A percentile compares a stretch with the other conserved stretches of the same genome.
Evolutionary conservation across 2,888 invertebrate genomes (phyloP).

Genomic region (Pediacus dermestoides): DNA sequence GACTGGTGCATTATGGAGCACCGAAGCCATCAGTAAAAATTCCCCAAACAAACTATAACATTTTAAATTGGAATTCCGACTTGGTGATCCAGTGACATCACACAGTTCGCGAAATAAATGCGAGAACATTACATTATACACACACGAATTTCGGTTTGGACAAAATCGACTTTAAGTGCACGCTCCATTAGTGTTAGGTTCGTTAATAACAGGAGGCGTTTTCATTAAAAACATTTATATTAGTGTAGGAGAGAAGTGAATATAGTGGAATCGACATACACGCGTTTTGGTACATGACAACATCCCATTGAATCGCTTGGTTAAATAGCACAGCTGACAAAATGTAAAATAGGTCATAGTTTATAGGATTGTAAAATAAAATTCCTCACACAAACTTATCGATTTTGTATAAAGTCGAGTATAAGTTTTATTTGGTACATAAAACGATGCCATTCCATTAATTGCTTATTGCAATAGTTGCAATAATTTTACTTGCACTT

Average conservation of each 20-base stretch:
- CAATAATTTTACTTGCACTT: too few relatives aligned
- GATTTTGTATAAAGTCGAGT: not conserved
- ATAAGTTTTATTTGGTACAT: too few relatives aligned
- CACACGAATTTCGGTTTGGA: constrained; percentile 29
- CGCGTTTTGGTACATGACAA: too few relatives aligned
- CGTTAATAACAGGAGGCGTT: constrained; percentile 13
- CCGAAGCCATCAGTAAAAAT: constrained; percentile 4
- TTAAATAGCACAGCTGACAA: too few relatives aligned
- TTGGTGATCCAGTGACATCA: constrained; percentile 34
- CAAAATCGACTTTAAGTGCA: constrained; percentile 19
- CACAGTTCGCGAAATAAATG: constrained; percentile 37
- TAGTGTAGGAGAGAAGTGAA: constrained; percentile 39
- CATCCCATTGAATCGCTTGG: constrained; percentile 9
- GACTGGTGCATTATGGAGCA: not conserved
- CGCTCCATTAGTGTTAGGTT: constrained; percentile 26
- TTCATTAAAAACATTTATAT: constrained; percentile 32
- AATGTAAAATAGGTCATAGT: constrained; percentile 24
- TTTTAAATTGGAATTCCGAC: constrained; percentile 20
- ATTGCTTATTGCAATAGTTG: too few relatives aligned
- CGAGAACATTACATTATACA: constrained; percentile 14
- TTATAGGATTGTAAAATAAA: constrained; percentile 13
- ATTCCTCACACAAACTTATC: constrained; percentile 8
- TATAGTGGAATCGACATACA: constrained; percentile 40
- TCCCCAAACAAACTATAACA: constrained; percentile 1
- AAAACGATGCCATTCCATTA: too few relatives aligned